Conservation (phyloP, 2,113 vertebrate species). For the Hemiscyllium ocellatum region DNA sequence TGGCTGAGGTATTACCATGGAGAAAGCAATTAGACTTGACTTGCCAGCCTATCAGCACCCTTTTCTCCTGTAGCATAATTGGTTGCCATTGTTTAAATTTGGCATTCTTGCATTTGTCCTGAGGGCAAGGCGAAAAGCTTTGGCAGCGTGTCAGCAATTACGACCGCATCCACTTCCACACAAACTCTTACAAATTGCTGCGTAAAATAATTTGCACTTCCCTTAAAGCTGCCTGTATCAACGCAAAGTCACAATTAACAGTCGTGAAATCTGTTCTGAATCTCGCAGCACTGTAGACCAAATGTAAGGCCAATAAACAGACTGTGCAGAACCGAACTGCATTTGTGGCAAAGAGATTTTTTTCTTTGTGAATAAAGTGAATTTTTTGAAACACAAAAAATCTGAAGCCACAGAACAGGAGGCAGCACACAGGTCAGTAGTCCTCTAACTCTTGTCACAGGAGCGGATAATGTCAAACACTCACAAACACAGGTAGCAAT, state of each 20-base stretch:
- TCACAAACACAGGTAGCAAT: not conserved
- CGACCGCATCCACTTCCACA: too few relatives aligned
- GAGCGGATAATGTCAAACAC: not conserved
- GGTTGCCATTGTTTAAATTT: too few relatives aligned
- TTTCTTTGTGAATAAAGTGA: too few relatives aligned
- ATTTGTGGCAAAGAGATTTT: too few relatives aligned
- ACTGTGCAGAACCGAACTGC: too few relatives aligned
- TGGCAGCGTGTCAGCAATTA: too few relatives aligned
- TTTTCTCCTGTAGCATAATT: too few relatives aligned
- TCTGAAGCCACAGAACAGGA: not conserved
- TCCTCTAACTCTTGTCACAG: not conserved
- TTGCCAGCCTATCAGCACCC: not conserved
- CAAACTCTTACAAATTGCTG: too few relatives aligned
- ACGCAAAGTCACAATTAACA: not conserved
- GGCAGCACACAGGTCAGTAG: not conserved
- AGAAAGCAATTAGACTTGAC: not conserved
- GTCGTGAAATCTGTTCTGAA: not conserved
- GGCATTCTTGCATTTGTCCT: not conserved
- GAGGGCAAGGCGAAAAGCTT: not conserved
- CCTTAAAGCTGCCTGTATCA: not conserved
- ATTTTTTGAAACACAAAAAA: too few relatives aligned
- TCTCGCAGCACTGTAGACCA: not conserved
- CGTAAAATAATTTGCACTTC: not conserved
- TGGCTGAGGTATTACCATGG: not conserved
- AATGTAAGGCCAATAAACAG: too few relatives aligned